A percentile compares a stretch with the other conserved stretches of the same genome.
Conservation (phyloP, 2,888 invertebrate species). For the Eretmocerus hayati region DNA sequence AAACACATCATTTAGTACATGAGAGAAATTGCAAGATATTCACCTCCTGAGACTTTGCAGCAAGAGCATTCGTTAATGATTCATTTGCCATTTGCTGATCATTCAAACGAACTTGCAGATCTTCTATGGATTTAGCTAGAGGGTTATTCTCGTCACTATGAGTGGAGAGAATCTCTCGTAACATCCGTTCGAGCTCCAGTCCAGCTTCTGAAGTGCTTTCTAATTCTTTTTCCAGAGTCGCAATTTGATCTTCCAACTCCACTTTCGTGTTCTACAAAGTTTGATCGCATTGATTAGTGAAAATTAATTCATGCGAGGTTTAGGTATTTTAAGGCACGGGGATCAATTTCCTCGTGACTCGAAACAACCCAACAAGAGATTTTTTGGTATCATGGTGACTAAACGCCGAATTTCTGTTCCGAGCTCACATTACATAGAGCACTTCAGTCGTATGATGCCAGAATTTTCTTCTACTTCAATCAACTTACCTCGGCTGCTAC, state of each 20-base stretch:
- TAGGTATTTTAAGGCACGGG: too few species aligned
- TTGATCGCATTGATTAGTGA: too few species aligned
- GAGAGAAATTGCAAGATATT: conserved; percentile 11
- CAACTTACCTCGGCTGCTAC: conserved; percentile 47
- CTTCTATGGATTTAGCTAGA: conserved; percentile 58
- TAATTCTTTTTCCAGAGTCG: conserved; percentile 64
- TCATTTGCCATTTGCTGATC: conserved; percentile 57
- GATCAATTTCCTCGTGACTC: too few species aligned
- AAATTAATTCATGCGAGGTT: too few species aligned
- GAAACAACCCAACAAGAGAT: too few species aligned
- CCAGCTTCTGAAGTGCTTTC: conserved; percentile 77
- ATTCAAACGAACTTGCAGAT: conserved; percentile 59
- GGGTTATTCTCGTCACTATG: conserved; percentile 58
- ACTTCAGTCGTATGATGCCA: too few species aligned
- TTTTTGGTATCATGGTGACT: too few species aligned
- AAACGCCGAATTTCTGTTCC: too few species aligned
- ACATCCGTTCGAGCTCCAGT: conserved; percentile 64
- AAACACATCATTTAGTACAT: conserved; percentile 4
- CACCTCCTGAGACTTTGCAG: conserved; percentile 46
- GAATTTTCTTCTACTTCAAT: too few species aligned
- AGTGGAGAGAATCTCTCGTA: conserved; percentile 60
- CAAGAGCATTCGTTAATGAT: conserved; percentile 43
- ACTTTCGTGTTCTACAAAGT: conserved; percentile 43
- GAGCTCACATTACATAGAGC: too few species aligned
- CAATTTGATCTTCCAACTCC: conserved; percentile 61